Base-by-base conservation (phyloP, 2,888 invertebrate species). In the Alcis repandata region DNA sequence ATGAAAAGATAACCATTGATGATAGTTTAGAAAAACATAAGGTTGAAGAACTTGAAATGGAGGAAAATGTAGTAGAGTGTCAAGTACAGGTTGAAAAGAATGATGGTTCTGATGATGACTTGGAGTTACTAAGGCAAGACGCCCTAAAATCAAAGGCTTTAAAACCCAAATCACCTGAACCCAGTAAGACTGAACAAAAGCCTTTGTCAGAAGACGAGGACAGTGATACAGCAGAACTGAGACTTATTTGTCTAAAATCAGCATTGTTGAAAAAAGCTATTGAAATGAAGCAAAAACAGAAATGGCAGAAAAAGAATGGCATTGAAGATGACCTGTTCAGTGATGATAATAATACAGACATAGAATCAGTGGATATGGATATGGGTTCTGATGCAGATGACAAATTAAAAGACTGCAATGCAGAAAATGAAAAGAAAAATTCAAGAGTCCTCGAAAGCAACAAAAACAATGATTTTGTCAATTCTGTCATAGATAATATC, bases 171-270 rank as follows among this genome's bases (percentile, higher is more conserved):
- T 36, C 49, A 57, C 58, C 67, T 9, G 56, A 64, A 66, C 60
- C 40, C 59, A 68, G 54, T 57, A 61, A 66, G 19, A 62, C 61
- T 66, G 77, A 80, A 63, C 77, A 66, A 13, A 83, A 84, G 74
- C 59, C 64, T 56, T 40, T 77, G 27, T 89, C 90, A 51, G 93
- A 94, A 67, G 94, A 94, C 67, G 94, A 94, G 75, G 95, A 95
- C 70, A 94, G 93, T 79, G 95, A 96, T 76, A 94, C 95, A 67
- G 86, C 94, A 57, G 93, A 95, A 73, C 84, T 96, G 52, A 89
- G 96, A 71, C 84, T 95, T 72, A 95, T 95, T 70, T 96, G 96
- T 59, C 85, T 96, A n/a, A 95, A 94, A 73, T 96, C 96, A n/a
- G 95, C 96, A 7, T 87, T 96, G 46, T 76, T 95, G 45, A 96